Base-by-base conservation (phyloP, 1,140 invertebrate species). In the Heliconius congener region DNA sequence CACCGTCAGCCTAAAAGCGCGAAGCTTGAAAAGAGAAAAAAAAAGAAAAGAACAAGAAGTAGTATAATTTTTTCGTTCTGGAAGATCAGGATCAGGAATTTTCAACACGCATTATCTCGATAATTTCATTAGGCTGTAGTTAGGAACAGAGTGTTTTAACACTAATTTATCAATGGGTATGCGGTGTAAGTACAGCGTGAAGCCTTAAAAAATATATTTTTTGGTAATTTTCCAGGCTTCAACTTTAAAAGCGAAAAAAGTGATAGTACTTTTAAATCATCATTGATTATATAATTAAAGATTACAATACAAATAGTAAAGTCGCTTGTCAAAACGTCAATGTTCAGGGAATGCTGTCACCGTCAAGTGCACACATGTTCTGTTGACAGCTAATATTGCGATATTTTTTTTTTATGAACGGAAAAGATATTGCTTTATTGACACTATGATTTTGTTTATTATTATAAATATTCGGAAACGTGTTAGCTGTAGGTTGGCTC, bases 331-430 rank as follows among this genome's bases (percentile, higher is more conserved):
- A 66, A 23, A 66, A 66, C 60, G 60, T 66, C 60, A 66, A 30
- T 66, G 9, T 30, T 1, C 60, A 16, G 13, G 27, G 11, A 66
- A 66, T 66, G 60, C 23, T 66, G 27, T 30, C 13, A 3, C 27
- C 60, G 60, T 66, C 60, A 66, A 27, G 23, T 27, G 60, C 60
- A 66, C 60, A 30, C 60, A 66, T 16, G 60, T 66, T 66, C 60
- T 2, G 60, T 27, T 30, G 60, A 66, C 60, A 66, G 60, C 4
- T 66, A 66, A 66, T 66, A 66, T 66, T 66, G 27, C 23, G 60
- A 66, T 16, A 27, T 9, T 30, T 4, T 66, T 57, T 34, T 66
- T 66, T 66, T 30, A 16, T 66, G 9, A 27, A 66, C 60, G 23
- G 60, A 27, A 66, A 66, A 66, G 27, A 66, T 66, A 66, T 66